Conservation (phyloP, 2,797 vertebrate species). For the Typhlichthys subterraneus region DNA sequence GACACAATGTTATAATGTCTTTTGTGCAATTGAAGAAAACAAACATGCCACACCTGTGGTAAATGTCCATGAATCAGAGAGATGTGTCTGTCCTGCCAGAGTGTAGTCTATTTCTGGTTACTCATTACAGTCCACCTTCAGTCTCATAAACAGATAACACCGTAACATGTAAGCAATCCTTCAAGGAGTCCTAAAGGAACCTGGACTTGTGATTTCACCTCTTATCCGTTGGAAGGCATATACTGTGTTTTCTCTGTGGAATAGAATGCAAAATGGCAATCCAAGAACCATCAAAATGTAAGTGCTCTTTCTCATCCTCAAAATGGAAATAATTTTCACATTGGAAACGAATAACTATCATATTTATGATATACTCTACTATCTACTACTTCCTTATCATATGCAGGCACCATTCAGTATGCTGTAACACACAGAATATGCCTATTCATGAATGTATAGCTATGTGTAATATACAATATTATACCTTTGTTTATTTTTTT, state of each 20-base stretch:
- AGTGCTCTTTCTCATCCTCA: constrained; percentile 31
- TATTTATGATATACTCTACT: no score
- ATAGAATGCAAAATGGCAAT: constrained; percentile 46
- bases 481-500: no score
- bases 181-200: not conserved
- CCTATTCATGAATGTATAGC: no score
- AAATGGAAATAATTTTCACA: no score
- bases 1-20: not conserved
- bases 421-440: no score
- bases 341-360: no score
- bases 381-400: no score
- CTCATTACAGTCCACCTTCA: constrained; percentile 59
- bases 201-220: not conserved
- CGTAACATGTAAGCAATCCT: not conserved
- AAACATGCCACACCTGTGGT: constrained; percentile 19
- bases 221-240: no score
- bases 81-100: constrained; percentile 15
- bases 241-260: not conserved
- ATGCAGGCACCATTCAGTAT: no score
- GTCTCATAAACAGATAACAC: constrained; percentile 64
- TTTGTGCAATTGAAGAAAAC: constrained; percentile 2
- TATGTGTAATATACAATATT: no score
- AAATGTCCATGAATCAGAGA: constrained; percentile 15
- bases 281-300: constrained; percentile 35
- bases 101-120: constrained; percentile 20